phyloP scores from a whole-genome alignment of 30 jellyfish, hydroid and myxozoan genomes.

The Aurelia aurita complex sp. Pacific region DNA sequence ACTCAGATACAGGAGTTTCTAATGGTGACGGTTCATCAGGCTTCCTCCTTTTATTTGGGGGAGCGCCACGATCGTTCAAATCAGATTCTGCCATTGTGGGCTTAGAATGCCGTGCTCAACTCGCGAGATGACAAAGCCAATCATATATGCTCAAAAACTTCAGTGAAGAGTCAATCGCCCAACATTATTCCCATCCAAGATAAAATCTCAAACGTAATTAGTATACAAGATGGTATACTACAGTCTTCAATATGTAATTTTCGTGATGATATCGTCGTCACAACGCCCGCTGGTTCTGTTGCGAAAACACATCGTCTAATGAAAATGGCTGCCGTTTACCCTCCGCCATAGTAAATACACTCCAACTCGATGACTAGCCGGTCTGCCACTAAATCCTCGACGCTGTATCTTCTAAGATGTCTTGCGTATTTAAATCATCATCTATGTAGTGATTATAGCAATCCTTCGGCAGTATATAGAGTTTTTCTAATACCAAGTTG shows the following conservation, averaged over 20 bases:
- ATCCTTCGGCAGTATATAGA: background rate
- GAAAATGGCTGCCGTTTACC: slow-evolving; percentile 77
- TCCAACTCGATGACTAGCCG: slow-evolving; percentile 25
- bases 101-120: slow-evolving; percentile 43
- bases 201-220: slow-evolving; percentile 9
- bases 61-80: slow-evolving; percentile 67
- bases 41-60: slow-evolving; percentile 91
- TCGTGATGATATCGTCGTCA: slow-evolving; percentile 43
- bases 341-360: slow-evolving; percentile 22
- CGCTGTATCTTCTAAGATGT: background rate
- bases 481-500: slow-evolving; percentile 10
- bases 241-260: slow-evolving; percentile 8
- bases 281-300: slow-evolving; percentile 66
- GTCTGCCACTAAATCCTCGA: background rate
- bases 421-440: too few species aligned
- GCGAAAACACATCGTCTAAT: slow-evolving; percentile 71
- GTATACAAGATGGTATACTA: slow-evolving; percentile 57
- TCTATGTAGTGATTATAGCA: background rate
- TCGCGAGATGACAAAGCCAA: slow-evolving; percentile 42
- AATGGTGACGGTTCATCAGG: slow-evolving; percentile 85
- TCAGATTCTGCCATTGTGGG: slow-evolving; percentile 90
- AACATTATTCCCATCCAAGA: slow-evolving; percentile 42
- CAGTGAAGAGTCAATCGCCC: slow-evolving; percentile 20
- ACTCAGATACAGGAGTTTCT: slow-evolving; percentile 87
- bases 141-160: slow-evolving; percentile 55